These are phyloP conservation scores for Sminthurides bifidus DNA, from an alignment of 1,140 invertebrate genomes.

Conservation along the genomic window DNA sequence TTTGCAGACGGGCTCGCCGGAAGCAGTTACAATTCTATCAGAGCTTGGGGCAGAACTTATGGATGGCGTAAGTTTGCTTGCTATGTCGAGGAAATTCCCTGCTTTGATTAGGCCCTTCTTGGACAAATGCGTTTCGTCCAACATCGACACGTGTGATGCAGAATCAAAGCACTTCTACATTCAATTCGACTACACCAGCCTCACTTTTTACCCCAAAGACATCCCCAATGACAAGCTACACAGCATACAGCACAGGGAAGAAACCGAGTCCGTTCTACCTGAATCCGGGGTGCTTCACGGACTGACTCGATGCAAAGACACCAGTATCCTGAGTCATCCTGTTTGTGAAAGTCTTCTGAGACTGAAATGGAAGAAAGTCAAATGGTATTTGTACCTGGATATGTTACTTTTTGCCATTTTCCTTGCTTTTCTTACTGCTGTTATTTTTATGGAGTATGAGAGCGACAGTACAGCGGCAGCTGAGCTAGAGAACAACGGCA, in stretches of 20 bases:
- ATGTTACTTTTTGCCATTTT: constrained; percentile 33
- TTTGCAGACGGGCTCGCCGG: constrained; percentile 28
- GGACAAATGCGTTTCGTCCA: constrained; percentile 30
- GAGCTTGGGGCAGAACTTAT: constrained; percentile 30
- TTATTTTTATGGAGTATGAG: constrained; percentile 33
- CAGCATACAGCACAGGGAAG: constrained; percentile 29
- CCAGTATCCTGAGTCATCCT: constrained; percentile 31
- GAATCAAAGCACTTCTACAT: constrained; percentile 32
- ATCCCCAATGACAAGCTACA: constrained; percentile 30
- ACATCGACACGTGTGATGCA: constrained; percentile 30
- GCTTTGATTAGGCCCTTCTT: constrained; percentile 27
- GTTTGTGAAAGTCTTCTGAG: constrained; percentile 31
- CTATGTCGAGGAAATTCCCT: constrained; percentile 30
- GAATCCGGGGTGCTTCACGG: constrained; percentile 32
- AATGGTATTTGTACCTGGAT: constrained; percentile 33
- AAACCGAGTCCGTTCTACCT: constrained; percentile 27
- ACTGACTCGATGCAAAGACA: constrained; percentile 29
- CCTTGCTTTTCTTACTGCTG: constrained; percentile 32
- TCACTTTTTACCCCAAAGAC: constrained; percentile 31
- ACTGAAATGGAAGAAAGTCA: constrained; percentile 33
- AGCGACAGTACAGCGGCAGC: constrained; percentile 20
- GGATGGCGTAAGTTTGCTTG: constrained; percentile 26
- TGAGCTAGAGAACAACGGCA: constrained; percentile 12
- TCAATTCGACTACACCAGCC: constrained; percentile 32
- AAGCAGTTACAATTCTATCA: constrained; percentile 28